These are phyloP conservation scores for Albula glossodonta DNA, from an alignment of 2,113 vertebrate species.

Conservation along the genomic window DNA sequence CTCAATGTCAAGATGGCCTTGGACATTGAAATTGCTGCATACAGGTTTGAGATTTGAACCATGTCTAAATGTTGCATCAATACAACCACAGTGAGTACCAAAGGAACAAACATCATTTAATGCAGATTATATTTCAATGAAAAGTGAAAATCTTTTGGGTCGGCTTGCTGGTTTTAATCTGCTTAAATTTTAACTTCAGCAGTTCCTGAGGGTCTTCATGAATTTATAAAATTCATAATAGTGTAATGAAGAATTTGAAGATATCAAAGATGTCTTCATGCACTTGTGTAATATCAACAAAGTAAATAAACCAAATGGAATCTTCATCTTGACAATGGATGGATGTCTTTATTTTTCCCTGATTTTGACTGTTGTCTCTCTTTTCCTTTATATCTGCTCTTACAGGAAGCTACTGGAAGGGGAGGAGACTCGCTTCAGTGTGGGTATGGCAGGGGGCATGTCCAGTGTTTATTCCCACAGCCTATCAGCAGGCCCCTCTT, in stretches of 20 bases:
- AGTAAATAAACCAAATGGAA: background rate
- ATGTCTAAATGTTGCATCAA: too few relatives aligned
- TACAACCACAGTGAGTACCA: background rate
- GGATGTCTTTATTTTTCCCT: background rate
- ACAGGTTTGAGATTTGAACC: slow-evolving; percentile 70
- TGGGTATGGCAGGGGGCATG: slow-evolving; percentile 70
- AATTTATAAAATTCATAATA: background rate
- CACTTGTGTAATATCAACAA: background rate
- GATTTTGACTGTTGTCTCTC: background rate
- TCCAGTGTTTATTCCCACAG: slow-evolving; percentile 74
- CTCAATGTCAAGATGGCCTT: slow-evolving; percentile 95
- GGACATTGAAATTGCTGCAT: slow-evolving; percentile 95
- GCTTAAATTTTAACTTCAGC: background rate
- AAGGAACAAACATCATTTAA: background rate
- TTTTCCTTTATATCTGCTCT: background rate
- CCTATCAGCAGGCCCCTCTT: slow-evolving; percentile 52
- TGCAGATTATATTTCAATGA: too few relatives aligned
- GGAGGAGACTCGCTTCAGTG: slow-evolving; percentile 83
- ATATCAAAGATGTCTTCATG: background rate
- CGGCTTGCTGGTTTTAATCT: too few relatives aligned
- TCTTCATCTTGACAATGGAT: background rate
- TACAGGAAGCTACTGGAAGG: slow-evolving; percentile 88
- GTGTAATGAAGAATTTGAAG: background rate
- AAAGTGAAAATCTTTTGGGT: too few relatives aligned
- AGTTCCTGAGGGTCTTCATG: too few relatives aligned